Conservation (phyloP, 2,113 vertebrate species). For the Syrmaticus mikado region DNA sequence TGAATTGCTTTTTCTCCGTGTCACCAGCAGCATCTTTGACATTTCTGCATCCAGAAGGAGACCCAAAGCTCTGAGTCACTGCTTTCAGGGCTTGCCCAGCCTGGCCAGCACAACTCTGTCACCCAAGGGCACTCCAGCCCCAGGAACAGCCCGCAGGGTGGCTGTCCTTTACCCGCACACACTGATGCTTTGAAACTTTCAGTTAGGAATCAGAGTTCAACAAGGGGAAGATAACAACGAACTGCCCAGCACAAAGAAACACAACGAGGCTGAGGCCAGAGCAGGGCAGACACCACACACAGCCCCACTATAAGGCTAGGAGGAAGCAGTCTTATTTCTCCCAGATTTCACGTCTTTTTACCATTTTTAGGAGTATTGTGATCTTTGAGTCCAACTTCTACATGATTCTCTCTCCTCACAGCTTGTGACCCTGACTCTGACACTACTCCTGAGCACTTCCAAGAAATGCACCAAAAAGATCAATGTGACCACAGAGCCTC, state of each 20-base stretch:
- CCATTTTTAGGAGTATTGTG: neutral
- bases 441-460: neutral
- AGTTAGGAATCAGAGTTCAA: neutral
- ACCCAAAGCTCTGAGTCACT: no score
- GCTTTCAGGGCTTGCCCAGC: no score
- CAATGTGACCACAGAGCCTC: neutral
- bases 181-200: neutral
- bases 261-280: neutral
- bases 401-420: neutral
- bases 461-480: neutral
- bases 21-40: neutral
- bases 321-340: neutral
- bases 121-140: neutral
- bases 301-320: neutral
- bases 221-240: no score
- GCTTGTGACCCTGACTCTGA: neutral
- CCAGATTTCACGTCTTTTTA: neutral
- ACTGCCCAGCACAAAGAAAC: neutral
- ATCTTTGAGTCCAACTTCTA: neutral
- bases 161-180: rapidly evolving
- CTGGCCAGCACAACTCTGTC: no score
- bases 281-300: rapidly evolving
- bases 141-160: rapidly evolving
- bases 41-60: neutral
- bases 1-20: neutral